Evolutionary conservation across 2,888 invertebrate genomes (phyloP).

Genomic region (Neuroscelio doddi): DNA sequence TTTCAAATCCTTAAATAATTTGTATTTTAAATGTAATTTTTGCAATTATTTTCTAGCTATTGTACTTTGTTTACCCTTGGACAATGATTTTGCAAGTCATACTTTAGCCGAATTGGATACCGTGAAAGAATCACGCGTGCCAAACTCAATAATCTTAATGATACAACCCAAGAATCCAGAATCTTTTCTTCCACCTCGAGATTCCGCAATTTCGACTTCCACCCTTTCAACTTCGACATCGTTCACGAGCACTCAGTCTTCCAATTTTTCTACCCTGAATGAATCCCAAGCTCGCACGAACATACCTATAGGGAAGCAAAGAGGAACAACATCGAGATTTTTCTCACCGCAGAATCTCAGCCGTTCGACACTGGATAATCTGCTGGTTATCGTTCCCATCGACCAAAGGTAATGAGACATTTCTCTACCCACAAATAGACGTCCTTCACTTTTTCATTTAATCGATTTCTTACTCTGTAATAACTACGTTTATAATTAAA

Average conservation of each 20-base stretch:
- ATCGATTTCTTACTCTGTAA: conserved; percentile 22
- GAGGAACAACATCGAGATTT: conserved; percentile 35
- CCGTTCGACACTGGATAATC: conserved; percentile 55
- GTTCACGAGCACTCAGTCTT: conserved; percentile 48
- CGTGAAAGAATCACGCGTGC: conserved; percentile 69
- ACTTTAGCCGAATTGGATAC: conserved; percentile 69
- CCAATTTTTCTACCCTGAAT: conserved; percentile 53
- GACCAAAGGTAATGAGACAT: conserved; percentile 62
- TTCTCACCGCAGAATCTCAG: conserved; percentile 55
- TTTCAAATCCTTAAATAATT: neutral
- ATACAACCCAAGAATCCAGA: conserved; percentile 69
- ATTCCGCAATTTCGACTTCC: conserved; percentile 17
- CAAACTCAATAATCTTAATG: conserved; percentile 72
- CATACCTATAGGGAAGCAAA: conserved; percentile 17
- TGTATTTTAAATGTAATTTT: too few relatives aligned
- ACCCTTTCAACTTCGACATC: conserved; percentile 14
- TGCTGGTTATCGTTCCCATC: conserved; percentile 64
- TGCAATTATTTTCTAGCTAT: conserved; percentile 67
- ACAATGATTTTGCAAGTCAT: conserved; percentile 58
- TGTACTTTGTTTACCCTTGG: conserved; percentile 74
- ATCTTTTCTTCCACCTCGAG: conserved; percentile 65
- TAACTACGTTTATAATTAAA: conserved; percentile 19
- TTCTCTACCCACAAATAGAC: conserved; percentile 38
- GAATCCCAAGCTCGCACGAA: conserved; percentile 15
- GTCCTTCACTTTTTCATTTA: conserved; percentile 27